Conservation (phyloP, 2,113 vertebrate genomes). For the Macrotis lagotis region DNA sequence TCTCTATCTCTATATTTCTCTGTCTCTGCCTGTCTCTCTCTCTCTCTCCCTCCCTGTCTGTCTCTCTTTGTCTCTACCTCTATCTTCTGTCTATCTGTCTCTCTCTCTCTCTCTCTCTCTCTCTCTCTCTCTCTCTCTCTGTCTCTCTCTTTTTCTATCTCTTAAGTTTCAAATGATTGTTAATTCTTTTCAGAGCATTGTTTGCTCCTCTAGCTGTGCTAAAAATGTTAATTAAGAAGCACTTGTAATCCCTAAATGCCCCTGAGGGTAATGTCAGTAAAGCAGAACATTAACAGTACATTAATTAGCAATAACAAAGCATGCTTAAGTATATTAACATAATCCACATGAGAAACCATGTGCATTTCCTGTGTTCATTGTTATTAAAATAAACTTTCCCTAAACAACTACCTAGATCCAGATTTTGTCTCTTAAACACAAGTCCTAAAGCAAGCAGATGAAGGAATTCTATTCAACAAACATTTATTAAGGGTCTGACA, state of each 20-base stretch:
- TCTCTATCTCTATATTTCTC: not conserved
- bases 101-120: not conserved
- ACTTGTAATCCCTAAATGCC: conserved; percentile 9
- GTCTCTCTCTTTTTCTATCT: not conserved
- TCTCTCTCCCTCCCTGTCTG: not conserved
- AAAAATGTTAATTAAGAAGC: conserved; percentile 20
- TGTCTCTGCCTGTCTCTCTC: not conserved
- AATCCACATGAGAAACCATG: conserved; percentile 6
- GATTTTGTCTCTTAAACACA: not conserved
- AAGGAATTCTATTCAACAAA: not conserved
- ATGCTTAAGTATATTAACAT: conserved; percentile 3
- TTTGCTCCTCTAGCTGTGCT: not conserved
- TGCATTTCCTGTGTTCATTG: not conserved
- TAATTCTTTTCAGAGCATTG: not conserved
- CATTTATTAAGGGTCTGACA: not conserved
- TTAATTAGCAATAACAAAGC: conserved; percentile 21
- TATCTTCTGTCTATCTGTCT: not conserved
- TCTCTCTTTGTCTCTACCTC: not conserved
- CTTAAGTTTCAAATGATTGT: not conserved
- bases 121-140: not conserved
- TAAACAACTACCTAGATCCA: not conserved
- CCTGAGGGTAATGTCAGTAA: conserved; percentile 10
- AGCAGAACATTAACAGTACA: conserved; percentile 13
- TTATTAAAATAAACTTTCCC: conserved; percentile 6
- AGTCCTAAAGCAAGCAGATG: not conserved